Evolutionary conservation across 2,113 vertebrate genomes (phyloP).

Genomic region (Gorsachius goisagi): DNA sequence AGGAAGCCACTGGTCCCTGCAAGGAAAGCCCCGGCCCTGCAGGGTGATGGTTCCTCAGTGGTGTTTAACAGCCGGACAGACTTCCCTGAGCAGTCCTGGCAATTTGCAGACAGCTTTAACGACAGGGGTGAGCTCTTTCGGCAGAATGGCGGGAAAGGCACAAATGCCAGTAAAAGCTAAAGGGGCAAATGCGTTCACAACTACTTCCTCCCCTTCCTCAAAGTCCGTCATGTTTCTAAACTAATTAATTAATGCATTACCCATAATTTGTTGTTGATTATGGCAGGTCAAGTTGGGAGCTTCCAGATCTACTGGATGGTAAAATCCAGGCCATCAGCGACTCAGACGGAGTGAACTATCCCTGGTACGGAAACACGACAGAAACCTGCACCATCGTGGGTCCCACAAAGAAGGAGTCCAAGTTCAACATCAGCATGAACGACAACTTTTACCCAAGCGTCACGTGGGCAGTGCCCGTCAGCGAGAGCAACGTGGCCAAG

Average conservation of each 20-base stretch:
- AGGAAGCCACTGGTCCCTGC: background rate
- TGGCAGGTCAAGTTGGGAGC: conserved; percentile 96
- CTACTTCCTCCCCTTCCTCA: background rate
- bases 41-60: background rate
- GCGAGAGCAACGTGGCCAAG: conserved; percentile 89
- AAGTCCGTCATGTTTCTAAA: background rate
- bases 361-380: conserved; percentile 97
- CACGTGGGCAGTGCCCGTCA: conserved; percentile 96
- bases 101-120: background rate
- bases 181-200: background rate
- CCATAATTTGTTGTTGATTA: background rate
- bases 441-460: conserved; percentile 99
- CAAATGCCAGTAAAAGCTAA: background rate
- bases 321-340: conserved; percentile 95
- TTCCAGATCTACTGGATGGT: conserved; percentile 88
- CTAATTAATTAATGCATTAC: background rate
- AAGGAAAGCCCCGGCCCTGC: background rate
- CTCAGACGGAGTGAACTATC: conserved; percentile 96
- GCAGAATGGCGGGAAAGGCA: background rate
- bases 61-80: background rate
- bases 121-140: background rate
- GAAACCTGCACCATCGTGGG: conserved; percentile 94
- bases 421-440: conserved; percentile 96
- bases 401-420: conserved; percentile 91
- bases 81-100: background rate